Base-by-base conservation (phyloP, 2,888 invertebrate genomes). In the Sphinx pinastri region DNA sequence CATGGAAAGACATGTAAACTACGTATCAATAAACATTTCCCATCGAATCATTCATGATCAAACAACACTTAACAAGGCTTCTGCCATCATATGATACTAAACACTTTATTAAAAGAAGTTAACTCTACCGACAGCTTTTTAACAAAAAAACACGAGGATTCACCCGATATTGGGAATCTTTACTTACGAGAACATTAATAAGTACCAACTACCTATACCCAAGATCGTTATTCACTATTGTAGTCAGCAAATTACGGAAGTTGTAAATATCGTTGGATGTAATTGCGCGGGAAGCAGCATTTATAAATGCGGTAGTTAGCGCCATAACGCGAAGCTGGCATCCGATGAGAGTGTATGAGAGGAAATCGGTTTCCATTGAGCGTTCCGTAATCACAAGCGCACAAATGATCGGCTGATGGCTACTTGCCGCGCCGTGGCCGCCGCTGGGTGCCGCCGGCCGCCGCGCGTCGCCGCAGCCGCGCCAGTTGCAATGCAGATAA, bases 321-420 rank as follows among this genome's bases (percentile, higher is more conserved):
- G 19, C 63, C 19, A 63, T 49, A 63, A 87, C 81, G 80, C 77
- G 63, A 63, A 85, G 87, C 83, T 84, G 84, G 80, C 78, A 81
- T 81, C 85, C 84, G 85, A 85, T 25, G 63, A 63, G 63, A 63
- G 49, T 63, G 49, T 63, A 19, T 63, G 63, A 63, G 63, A 85
- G 85, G 84, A 88, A 89, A 88, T 88, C 63, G 85, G 87, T 83
- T 81, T 81, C 82, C 84, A 88, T 86, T 86, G 88, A 88, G 84
- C 80, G 84, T 82, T 84, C 81, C 79, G 84, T 89, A 91, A 92
- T 91, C 88, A 89, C 84, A 84, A 81, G 79, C 76, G 79, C 81
- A 82, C 85, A 88, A 92, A 91, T 89, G 88, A 89, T 88, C 86
- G 81, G 80, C 19, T 55, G 19, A 76, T 78, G 76, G 76, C 71